phyloP scores from a whole-genome alignment of 2,888 invertebrate genomes.

The Campopleginae sp. region DNA sequence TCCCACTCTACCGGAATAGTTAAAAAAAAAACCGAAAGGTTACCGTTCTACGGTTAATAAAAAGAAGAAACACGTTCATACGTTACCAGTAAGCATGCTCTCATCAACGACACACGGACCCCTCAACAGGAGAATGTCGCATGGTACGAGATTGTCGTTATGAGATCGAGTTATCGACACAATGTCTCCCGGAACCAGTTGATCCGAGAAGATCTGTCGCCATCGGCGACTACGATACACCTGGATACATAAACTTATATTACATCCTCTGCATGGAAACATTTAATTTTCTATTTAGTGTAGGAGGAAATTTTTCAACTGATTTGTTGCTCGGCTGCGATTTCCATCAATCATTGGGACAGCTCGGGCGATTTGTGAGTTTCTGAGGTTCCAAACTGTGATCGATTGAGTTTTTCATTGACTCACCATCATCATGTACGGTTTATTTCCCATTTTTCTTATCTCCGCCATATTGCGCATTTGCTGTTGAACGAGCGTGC shows the following conservation, averaged over 20 bases:
- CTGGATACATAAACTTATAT: conserved; percentile 82
- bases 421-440: conserved; percentile 91
- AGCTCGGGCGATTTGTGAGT: too few relatives aligned
- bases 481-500: conserved; percentile 99
- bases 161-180: conserved; percentile 96
- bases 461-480: conserved; percentile 99
- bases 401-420: too few relatives aligned
- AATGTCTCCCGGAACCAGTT: conserved; percentile 97
- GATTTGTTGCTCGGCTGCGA: too few relatives aligned
- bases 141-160: conserved; percentile 97
- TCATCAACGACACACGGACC: conserved; percentile 99
- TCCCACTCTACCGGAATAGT: too few relatives aligned
- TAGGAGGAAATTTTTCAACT: too few relatives aligned
- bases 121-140: conserved; percentile 96
- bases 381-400: too few relatives aligned
- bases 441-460: conserved; percentile 99
- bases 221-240: conserved; percentile 96
- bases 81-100: conserved; percentile 96
- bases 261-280: neutral
- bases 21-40: too few relatives aligned
- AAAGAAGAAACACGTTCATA: conserved; percentile 23
- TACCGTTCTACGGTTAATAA: too few relatives aligned
- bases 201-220: conserved; percentile 93
- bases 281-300: neutral
- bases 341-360: too few relatives aligned